These are phyloP conservation scores for Elachura formosa DNA, from an alignment of 2,113 vertebrate genomes.

Conservation along the genomic window DNA sequence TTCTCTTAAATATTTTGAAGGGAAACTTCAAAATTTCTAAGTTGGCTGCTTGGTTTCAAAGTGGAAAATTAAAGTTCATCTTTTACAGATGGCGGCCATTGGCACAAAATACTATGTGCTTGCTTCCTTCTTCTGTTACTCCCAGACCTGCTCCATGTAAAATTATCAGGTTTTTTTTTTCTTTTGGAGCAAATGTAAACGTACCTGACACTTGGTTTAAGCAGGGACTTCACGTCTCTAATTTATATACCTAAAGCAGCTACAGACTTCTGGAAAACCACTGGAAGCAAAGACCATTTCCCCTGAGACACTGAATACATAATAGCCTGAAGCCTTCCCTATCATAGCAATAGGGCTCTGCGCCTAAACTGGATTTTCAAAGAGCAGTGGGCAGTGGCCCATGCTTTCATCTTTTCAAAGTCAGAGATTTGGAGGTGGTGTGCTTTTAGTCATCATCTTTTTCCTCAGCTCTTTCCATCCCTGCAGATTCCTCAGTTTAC, in stretches of 20 bases:
- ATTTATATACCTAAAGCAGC: not conserved
- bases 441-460: not conserved
- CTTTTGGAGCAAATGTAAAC: not conserved
- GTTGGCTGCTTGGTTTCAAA: not conserved
- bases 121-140: not conserved
- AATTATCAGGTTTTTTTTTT: fast-evolving
- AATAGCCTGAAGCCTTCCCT: not conserved
- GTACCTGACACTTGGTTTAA: not conserved
- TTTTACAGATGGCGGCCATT: not conserved
- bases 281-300: not conserved
- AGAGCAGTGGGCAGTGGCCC: not conserved
- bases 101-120: not conserved
- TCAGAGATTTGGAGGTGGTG: not conserved
- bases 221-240: not conserved
- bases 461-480: not conserved
- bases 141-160: not conserved
- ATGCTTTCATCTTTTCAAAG: not conserved
- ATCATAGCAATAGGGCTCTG: fast-evolving
- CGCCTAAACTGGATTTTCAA: not conserved
- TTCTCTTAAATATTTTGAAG: not conserved
- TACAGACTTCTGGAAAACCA: not conserved
- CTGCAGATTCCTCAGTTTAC: not conserved
- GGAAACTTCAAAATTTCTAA: not conserved
- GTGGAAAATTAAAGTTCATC: not conserved
- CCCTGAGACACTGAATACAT: not conserved